These are phyloP conservation scores for Platycheirus rosarum DNA, from an alignment of 2,888 invertebrate species.

Conservation along the genomic window DNA sequence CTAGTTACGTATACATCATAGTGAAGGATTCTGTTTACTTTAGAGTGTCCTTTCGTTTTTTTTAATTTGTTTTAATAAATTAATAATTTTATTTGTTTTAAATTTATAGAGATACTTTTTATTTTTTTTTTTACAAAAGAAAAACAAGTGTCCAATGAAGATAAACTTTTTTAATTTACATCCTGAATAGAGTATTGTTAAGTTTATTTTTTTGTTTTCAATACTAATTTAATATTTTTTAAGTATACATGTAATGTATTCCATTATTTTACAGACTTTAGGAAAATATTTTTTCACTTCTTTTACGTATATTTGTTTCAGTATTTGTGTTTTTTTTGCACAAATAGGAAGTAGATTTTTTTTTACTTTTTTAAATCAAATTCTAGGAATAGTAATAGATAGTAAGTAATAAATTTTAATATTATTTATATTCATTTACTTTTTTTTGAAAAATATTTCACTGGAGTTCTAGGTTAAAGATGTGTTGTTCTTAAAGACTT, in stretches of 20 bases:
- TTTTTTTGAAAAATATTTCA: slow-evolving; percentile 69
- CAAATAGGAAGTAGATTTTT: slow-evolving; percentile 72
- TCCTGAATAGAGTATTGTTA: slow-evolving; percentile 72
- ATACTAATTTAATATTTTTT: slow-evolving; percentile 73
- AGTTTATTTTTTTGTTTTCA: slow-evolving; percentile 53
- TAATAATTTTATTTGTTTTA: slow-evolving; percentile 71
- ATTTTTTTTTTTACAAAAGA: slow-evolving; percentile 63
- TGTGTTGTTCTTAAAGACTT: slow-evolving; percentile 55
- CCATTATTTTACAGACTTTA: slow-evolving; percentile 75
- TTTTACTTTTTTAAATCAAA: slow-evolving; percentile 69
- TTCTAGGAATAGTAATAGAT: slow-evolving; percentile 74
- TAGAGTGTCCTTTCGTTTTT: slow-evolving; percentile 68
- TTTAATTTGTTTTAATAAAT: slow-evolving; percentile 62
- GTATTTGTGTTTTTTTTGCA: slow-evolving; percentile 64
- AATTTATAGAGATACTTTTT: slow-evolving; percentile 44
- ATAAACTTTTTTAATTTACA: slow-evolving; percentile 67
- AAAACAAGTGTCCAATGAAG: slow-evolving; percentile 60
- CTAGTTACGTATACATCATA: slow-evolving; percentile 82
- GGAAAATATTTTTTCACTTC: slow-evolving; percentile 74
- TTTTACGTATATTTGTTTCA: slow-evolving; percentile 74
- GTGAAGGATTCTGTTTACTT: slow-evolving; percentile 78
- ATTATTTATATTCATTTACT: slow-evolving; percentile 39
- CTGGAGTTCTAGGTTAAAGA: slow-evolving; percentile 63
- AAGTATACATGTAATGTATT: slow-evolving; percentile 77
- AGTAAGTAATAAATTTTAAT: slow-evolving; percentile 69